Conservation (phyloP, 2,797 vertebrate genomes). For the Cyprinodon diabolis region DNA sequence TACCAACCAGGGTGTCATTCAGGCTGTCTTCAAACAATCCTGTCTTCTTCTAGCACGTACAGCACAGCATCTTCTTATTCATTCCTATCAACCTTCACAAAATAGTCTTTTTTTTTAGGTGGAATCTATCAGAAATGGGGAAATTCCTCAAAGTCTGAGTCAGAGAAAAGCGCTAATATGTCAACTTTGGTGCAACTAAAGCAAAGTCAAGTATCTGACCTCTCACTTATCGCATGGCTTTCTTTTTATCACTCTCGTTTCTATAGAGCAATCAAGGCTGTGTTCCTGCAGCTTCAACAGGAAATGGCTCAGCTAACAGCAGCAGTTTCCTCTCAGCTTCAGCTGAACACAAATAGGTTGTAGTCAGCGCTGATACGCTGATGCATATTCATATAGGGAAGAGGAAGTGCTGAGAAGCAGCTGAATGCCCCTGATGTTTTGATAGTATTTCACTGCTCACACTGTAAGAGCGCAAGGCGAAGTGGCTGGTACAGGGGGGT, state of each 20-base stretch:
- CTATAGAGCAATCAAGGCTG: slow-evolving; percentile 42
- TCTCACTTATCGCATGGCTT: slow-evolving; percentile 2
- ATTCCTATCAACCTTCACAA: neutral
- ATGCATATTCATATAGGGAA: slow-evolving; percentile 46
- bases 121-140: neutral
- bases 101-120: neutral
- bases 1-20: slow-evolving; percentile 34
- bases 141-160: neutral
- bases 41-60: slow-evolving; percentile 39
- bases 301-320: slow-evolving; percentile 59
- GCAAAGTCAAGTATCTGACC: neutral
- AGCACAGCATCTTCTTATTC: slow-evolving; percentile 21
- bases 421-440: slow-evolving; percentile 26
- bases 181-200: slow-evolving; percentile 6
- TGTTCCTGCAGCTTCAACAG: slow-evolving; percentile 46
- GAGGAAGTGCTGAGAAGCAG: slow-evolving; percentile 57
- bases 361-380: slow-evolving; percentile 33
- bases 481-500: neutral
- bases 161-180: neutral
- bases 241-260: slow-evolving; percentile 1
- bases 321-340: slow-evolving; percentile 54
- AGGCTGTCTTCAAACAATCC: slow-evolving; percentile 1
- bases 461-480: slow-evolving; percentile 14
- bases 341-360: slow-evolving; percentile 41
- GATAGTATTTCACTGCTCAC: slow-evolving; percentile 13